phyloP scores from a whole-genome alignment of 2,113 vertebrate species.

The Heteronetta atricapilla region DNA sequence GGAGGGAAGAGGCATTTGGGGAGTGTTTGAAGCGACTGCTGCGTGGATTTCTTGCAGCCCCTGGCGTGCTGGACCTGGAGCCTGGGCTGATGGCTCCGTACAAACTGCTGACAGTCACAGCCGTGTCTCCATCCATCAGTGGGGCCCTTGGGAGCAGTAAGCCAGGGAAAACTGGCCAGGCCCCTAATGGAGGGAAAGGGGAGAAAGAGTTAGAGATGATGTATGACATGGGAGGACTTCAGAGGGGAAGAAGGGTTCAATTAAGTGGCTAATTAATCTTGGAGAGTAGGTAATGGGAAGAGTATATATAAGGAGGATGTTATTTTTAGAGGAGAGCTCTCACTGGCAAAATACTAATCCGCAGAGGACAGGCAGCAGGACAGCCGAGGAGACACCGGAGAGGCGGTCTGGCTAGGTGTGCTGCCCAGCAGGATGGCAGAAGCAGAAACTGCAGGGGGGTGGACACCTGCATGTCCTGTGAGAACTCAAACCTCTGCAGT shows the following conservation, averaged over 20 bases:
- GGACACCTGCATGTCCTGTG: neutral
- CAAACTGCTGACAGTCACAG: neutral
- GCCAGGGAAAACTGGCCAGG: neutral
- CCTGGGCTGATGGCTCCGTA: accelerated
- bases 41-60: accelerated
- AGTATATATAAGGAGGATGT: neutral
- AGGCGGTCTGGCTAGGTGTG: too few species aligned
- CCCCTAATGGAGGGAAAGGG: neutral
- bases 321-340: neutral
- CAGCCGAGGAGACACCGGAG: neutral
- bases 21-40: neutral
- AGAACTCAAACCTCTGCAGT: neutral
- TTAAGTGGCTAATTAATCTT: neutral
- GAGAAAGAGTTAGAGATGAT: neutral
- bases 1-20: neutral
- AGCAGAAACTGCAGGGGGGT: neutral
- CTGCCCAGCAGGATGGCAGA: neutral
- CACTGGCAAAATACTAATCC: neutral
- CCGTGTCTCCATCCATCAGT: accelerated
- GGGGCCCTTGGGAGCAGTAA: neutral
- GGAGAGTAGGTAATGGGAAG: neutral
- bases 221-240: neutral
- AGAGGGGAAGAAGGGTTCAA: neutral
- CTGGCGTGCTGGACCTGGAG: neutral
- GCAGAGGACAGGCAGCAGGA: neutral